Evolutionary conservation across 2,888 invertebrate genomes (phyloP).

Genomic region (Patella caerulea): DNA sequence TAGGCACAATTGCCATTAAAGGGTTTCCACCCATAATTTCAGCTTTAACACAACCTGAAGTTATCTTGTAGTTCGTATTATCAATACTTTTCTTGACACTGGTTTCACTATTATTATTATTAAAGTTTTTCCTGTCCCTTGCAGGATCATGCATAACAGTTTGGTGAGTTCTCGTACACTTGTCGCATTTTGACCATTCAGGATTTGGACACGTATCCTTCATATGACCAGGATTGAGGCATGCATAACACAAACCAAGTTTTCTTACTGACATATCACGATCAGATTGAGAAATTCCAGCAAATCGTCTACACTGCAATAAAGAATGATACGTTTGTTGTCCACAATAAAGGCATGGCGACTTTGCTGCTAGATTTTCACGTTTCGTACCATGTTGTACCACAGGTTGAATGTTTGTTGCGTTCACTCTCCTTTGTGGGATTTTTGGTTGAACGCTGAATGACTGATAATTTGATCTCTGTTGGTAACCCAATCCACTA

Average conservation of each 20-base stretch:
- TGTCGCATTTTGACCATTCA: too few relatives aligned
- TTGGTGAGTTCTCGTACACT: too few relatives aligned
- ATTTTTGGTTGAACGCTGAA: not conserved
- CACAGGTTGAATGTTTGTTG: too few relatives aligned
- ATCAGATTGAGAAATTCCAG: not conserved
- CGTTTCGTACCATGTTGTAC: not conserved
- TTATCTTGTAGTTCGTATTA: not conserved
- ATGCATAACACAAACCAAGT: not conserved
- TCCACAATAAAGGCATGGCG: not conserved
- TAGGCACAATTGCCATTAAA: conserved; percentile 1
- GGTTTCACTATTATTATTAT: too few relatives aligned
- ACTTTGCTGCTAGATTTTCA: not conserved
- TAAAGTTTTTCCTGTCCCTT: too few relatives aligned
- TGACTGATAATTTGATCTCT: not conserved
- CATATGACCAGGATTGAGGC: not conserved
- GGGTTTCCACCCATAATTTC: not conserved
- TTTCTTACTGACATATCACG: not conserved
- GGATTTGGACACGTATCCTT: not conserved
- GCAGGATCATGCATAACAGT: too few relatives aligned
- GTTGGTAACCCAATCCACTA: not conserved
- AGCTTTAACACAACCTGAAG: conserved; percentile 3
- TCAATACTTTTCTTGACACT: not conserved
- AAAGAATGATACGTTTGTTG: not conserved
- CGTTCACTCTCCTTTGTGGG: too few relatives aligned
- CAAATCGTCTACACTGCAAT: not conserved